These are phyloP conservation scores for Musca domestica DNA, from an alignment of 1,140 invertebrate genomes.

Conservation along the genomic window DNA sequence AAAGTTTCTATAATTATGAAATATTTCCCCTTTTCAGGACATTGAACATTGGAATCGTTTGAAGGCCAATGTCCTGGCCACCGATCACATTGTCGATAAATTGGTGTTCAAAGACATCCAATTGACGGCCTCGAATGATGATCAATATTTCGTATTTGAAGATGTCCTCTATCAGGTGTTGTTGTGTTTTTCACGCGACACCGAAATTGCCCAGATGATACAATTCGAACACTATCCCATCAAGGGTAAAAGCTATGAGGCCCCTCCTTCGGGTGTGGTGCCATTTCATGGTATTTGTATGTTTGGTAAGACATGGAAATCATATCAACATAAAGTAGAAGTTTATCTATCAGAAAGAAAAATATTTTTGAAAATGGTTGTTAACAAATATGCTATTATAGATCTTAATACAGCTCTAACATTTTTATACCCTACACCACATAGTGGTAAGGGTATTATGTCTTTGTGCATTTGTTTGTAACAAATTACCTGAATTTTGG, in stretches of 20 bases:
- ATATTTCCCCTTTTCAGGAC: constrained; percentile 61
- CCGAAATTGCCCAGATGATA: constrained; percentile 68
- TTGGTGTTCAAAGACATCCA: constrained; percentile 95
- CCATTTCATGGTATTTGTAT: constrained; percentile 97
- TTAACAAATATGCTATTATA: no score
- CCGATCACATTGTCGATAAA: constrained; percentile 91
- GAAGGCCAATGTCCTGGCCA: constrained; percentile 79
- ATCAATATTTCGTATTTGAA: constrained; percentile 98
- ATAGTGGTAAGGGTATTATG: no score
- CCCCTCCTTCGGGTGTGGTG: constrained; percentile 89
- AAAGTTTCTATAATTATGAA: neutral
- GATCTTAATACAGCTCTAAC: no score
- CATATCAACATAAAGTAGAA: neutral
- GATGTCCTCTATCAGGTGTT: constrained; percentile 95
- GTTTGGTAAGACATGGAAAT: constrained; percentile 82
- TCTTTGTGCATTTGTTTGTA: no score
- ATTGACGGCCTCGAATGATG: constrained; percentile 92
- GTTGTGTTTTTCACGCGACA: constrained; percentile 89
- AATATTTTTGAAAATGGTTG: no score
- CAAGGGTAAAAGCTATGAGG: constrained; percentile 69
- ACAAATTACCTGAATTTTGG: no score
- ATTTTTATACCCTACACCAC: no score
- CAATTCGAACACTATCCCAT: constrained; percentile 64
- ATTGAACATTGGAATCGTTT: constrained; percentile 77
- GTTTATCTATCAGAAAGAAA: neutral